Base-by-base conservation (phyloP, 2,888 invertebrate species). In the Leptinotarsa peninsularis region DNA sequence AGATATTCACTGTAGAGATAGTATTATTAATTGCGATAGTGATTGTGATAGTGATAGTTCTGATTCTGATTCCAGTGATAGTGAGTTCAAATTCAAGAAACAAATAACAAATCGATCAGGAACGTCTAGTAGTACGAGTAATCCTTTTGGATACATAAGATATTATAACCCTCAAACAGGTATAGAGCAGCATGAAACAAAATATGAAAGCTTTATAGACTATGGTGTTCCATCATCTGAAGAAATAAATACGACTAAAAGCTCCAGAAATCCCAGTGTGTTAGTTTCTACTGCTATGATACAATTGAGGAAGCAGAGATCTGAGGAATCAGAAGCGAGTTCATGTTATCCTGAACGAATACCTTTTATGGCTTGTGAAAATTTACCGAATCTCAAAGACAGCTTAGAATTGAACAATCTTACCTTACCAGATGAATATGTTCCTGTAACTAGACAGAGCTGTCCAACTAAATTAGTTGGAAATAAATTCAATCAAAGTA, bases 141-240 rank as follows among this genome's bases (percentile, higher is more conserved):
- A 91, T 84, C 92, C 92, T 0, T 91, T 91, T 85, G 93, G 93
- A 58, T 94, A 93, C 83, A 90, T 94, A 43, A 90, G 92, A 68
- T 93, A 93, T 87, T 92, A 91, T 82, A 91, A 93, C 80, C 82
- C 89, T 85, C 74, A 88, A 82, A 90, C 90, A 74, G 86, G 89
- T 56, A 84, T 84, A 33, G 86, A 87, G 73, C 84, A 83, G 81
- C 78, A 82, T 60, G 87, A 89, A 87, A 83, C 89, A 4, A 70
- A 88, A 66, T 88, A 86, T 67, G 90, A 89, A 77, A 91, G 90
- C 54, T 89, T 91, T 81, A 88, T 90, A 67, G 91, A 91, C 84
- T 88, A 90, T 77, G 90, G 89, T 2, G 4, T 70, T 10, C n/a
- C 56, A 18, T 69, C 56, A 49, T 81, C 60, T 18, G 49, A 43